phyloP scores from a whole-genome alignment of 2,888 invertebrate genomes.

The Dermolepida albohirtum region DNA sequence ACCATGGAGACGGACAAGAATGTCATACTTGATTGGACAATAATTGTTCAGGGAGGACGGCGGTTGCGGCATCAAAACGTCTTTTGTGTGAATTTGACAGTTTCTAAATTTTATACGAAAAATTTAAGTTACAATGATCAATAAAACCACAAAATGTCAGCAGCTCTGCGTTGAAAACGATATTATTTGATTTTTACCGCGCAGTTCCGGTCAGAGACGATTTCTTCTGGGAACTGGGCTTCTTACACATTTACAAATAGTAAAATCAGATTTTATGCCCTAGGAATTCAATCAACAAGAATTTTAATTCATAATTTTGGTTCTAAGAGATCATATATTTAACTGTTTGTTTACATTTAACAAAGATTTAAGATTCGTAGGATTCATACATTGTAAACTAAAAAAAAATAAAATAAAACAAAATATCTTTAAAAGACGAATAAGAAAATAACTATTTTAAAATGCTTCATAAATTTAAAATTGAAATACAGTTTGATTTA shows the following conservation, averaged over 20 bases:
- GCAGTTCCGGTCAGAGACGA: conserved; percentile 32
- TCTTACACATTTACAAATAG: conserved; percentile 11
- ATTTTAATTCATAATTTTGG: too few species aligned
- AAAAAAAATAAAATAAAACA: too few species aligned
- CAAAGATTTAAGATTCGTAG: too few species aligned
- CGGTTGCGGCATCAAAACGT: conserved; percentile 19
- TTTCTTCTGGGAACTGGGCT: conserved; percentile 34
- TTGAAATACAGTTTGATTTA: too few species aligned
- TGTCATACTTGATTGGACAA: conserved; percentile 37
- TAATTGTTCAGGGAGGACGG: conserved; percentile 27
- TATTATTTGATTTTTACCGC: conserved; percentile 37
- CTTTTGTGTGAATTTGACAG: conserved; percentile 38
- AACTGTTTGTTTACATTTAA: too few species aligned
- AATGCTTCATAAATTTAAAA: too few species aligned
- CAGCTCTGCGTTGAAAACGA: conserved; percentile 24
- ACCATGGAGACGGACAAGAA: conserved; percentile 34
- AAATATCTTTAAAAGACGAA: too few species aligned
- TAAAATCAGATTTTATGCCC: conserved; percentile 9
- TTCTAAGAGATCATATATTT: too few species aligned
- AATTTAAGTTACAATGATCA: conserved; percentile 39
- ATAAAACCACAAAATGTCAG: conserved; percentile 40
- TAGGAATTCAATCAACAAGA: too few species aligned
- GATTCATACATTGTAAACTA: too few species aligned
- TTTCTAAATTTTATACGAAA: conserved; percentile 38
- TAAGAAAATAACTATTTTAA: too few species aligned